A percentile compares a stretch with the other conserved stretches of the same genome.
Conservation (phyloP, 2,113 vertebrate species). For the Lipotes vexillifer region DNA sequence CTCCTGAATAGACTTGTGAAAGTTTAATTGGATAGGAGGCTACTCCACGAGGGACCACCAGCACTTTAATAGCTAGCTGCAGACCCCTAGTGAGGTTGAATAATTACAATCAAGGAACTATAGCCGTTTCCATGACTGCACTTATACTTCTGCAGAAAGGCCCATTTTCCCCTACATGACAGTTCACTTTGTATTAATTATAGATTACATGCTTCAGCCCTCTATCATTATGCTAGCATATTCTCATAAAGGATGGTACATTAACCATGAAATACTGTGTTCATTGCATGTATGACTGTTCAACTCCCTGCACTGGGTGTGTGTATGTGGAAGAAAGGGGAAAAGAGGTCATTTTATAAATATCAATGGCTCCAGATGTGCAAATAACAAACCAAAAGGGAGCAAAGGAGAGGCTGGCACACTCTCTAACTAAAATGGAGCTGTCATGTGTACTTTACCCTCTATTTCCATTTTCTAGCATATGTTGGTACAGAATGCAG, state of each 20-base stretch:
- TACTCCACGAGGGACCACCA: constrained; percentile 64
- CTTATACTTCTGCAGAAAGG: constrained; percentile 54
- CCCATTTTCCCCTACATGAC: constrained; percentile 55
- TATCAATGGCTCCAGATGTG: constrained; percentile 47
- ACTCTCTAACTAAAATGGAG: constrained; percentile 46
- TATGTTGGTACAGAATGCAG: constrained; percentile 24
- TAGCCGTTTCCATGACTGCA: constrained; percentile 72
- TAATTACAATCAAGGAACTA: constrained; percentile 73
- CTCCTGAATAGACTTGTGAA: constrained; percentile 73
- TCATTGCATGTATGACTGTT: constrained; percentile 59
- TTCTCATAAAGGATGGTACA: constrained; percentile 71
- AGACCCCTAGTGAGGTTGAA: constrained; percentile 71
- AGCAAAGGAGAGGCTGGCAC: constrained; percentile 52
- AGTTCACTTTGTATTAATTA: constrained; percentile 75
- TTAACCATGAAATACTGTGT: constrained; percentile 66
- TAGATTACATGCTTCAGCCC: constrained; percentile 61
- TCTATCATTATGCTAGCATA: constrained; percentile 71
- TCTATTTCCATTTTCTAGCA: constrained; percentile 71
- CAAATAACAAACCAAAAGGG: constrained; percentile 67
- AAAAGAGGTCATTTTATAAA: constrained; percentile 57
- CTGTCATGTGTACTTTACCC: constrained; percentile 29
- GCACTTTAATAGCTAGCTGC: constrained; percentile 71
- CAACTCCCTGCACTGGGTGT: constrained; percentile 44
- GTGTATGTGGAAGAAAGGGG: constrained; percentile 24
- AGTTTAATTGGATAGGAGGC: constrained; percentile 75